Evolutionary conservation across 2,888 invertebrate genomes (phyloP).

Genomic region (Lapara coniferarum): DNA sequence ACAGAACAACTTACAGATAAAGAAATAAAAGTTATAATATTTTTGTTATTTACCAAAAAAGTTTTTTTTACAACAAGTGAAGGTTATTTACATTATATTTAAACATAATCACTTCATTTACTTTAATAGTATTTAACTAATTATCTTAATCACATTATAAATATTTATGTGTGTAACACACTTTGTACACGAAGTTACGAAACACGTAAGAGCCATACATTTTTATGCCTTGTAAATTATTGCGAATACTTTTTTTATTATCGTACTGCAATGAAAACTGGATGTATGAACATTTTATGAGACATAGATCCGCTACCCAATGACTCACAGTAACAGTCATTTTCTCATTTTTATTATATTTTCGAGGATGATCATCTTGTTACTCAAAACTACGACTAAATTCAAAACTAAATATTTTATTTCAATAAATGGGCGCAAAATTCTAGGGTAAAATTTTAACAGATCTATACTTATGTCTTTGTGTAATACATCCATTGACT

Average conservation of each 20-base stretch:
- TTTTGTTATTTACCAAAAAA: neutral
- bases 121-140: neutral
- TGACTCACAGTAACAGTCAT: neutral
- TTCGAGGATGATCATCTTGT: too few relatives aligned
- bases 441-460: too few relatives aligned
- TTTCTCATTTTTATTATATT: too few relatives aligned
- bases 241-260: neutral
- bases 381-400: too few relatives aligned
- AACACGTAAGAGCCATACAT: conserved; percentile 3
- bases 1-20: neutral
- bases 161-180: neutral
- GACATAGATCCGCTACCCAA: neutral
- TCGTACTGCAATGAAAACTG: neutral
- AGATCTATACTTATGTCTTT: too few relatives aligned
- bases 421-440: too few relatives aligned
- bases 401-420: too few relatives aligned
- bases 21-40: neutral
- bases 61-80: neutral
- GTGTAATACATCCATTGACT: neutral
- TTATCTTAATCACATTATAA: neutral
- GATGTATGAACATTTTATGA: neutral
- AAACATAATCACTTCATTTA: neutral
- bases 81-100: neutral
- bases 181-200: neutral
- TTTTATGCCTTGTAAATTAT: conserved; percentile 1